phyloP scores from a whole-genome alignment of 2,113 vertebrate genomes.

The Mirounga angustirostris region DNA sequence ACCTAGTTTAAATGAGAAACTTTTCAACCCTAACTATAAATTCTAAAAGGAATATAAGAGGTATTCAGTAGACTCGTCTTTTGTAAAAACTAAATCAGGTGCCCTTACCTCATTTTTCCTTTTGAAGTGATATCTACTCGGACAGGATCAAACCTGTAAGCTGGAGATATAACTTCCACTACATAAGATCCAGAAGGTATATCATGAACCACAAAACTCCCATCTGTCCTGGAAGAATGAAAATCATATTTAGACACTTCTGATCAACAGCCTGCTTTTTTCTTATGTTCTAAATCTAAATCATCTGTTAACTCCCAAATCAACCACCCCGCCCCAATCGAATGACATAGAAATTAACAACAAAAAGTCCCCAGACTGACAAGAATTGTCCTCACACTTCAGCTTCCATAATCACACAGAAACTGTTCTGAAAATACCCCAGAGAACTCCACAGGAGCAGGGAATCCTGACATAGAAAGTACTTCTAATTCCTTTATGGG shows the following conservation, averaged over 20 bases:
- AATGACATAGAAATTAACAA: slow-evolving; percentile 4
- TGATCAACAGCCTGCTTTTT: slow-evolving; percentile 9
- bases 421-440: not conserved
- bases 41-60: not conserved
- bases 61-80: not conserved
- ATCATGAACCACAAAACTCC: slow-evolving; percentile 98
- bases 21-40: not conserved
- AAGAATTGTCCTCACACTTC: not conserved
- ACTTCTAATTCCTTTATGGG: not conserved
- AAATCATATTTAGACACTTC: slow-evolving; percentile 57
- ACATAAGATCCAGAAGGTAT: slow-evolving; percentile 98
- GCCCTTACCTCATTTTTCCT: slow-evolving; percentile 97
- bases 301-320: not conserved
- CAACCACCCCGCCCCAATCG: not conserved
- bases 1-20: not conserved
- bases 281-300: slow-evolving; percentile 56
- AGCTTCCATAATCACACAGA: not conserved
- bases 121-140: slow-evolving; percentile 99
- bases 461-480: slow-evolving; percentile 15
- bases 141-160: slow-evolving; percentile 95
- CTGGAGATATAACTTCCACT: slow-evolving; percentile 95
- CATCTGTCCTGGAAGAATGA: slow-evolving; percentile 93
- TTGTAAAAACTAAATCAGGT: slow-evolving; percentile 45
- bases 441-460: not conserved
- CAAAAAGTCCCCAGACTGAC: not conserved